phyloP scores from a whole-genome alignment of 2,113 vertebrate species.

The Orcinus orca region DNA sequence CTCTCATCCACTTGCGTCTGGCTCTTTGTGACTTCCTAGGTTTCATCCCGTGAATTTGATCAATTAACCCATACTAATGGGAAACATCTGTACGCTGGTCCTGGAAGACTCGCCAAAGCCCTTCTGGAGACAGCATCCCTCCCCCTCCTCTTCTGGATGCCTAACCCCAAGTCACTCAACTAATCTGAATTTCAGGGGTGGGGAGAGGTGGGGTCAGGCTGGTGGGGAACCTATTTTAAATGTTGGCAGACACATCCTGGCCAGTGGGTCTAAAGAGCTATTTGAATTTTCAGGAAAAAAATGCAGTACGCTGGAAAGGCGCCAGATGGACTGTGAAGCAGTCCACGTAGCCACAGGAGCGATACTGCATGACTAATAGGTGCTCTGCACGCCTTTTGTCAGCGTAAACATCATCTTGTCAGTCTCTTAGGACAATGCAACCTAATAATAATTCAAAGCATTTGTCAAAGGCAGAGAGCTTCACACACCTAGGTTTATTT shows the following conservation, averaged over 20 bases:
- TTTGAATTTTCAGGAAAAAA: constrained; percentile 40
- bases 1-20: too few species aligned
- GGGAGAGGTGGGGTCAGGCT: background rate
- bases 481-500: background rate
- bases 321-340: background rate
- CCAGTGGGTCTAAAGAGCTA: background rate
- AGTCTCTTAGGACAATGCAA: background rate
- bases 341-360: constrained; percentile 21
- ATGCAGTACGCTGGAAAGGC: background rate
- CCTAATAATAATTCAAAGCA: background rate
- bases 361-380: background rate
- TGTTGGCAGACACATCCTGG: background rate
- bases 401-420: background rate
- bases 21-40: background rate
- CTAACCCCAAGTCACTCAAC: background rate
- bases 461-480: background rate
- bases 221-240: background rate
- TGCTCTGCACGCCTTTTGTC: background rate
- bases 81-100: background rate
- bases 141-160: too few species aligned
- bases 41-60: background rate
- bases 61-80: background rate
- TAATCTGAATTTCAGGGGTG: background rate
- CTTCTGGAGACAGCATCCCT: background rate
- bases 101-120: background rate